These are phyloP conservation scores for Sebastiscus tertius DNA, from an alignment of 2,797 vertebrate species.

Conservation along the genomic window DNA sequence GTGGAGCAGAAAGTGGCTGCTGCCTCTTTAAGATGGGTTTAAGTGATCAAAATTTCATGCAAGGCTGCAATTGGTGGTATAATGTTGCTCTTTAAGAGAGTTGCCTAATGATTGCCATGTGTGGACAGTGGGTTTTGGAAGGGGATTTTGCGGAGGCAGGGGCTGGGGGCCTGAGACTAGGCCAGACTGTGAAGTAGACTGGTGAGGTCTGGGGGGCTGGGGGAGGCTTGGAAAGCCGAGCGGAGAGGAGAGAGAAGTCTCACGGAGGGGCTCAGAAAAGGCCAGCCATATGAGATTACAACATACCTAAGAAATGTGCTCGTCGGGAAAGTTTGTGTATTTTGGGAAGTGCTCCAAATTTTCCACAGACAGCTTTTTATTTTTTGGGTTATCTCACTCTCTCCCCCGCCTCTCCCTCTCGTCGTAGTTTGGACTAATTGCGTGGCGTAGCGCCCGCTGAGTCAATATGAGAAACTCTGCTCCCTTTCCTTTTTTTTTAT, in stretches of 20 bases:
- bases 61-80: slow-evolving; percentile 79
- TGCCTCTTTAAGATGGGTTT: slow-evolving; percentile 85
- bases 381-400: slow-evolving; percentile 80
- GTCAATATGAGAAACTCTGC: slow-evolving; percentile 75
- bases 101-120: slow-evolving; percentile 82
- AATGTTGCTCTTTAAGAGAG: slow-evolving; percentile 81
- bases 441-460: slow-evolving; percentile 64
- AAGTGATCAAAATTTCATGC: slow-evolving; percentile 85
- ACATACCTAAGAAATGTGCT: slow-evolving; percentile 83
- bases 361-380: slow-evolving; percentile 82
- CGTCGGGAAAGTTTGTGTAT: slow-evolving; percentile 77
- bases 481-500: slow-evolving; percentile 42
- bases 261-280: slow-evolving; percentile 80
- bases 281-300: slow-evolving; percentile 86
- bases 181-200: slow-evolving; percentile 79
- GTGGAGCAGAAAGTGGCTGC: slow-evolving; percentile 77
- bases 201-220: slow-evolving; percentile 74
- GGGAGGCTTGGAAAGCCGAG: slow-evolving; percentile 74
- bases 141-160: slow-evolving; percentile 74
- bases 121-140: slow-evolving; percentile 82
- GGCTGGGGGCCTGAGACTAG: slow-evolving; percentile 72
- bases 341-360: slow-evolving; percentile 80
- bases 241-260: slow-evolving; percentile 72
- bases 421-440: slow-evolving; percentile 76
- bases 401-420: slow-evolving; percentile 54